Conservation (phyloP, 2,888 invertebrate species). For the Patella ulyssiponensis region DNA sequence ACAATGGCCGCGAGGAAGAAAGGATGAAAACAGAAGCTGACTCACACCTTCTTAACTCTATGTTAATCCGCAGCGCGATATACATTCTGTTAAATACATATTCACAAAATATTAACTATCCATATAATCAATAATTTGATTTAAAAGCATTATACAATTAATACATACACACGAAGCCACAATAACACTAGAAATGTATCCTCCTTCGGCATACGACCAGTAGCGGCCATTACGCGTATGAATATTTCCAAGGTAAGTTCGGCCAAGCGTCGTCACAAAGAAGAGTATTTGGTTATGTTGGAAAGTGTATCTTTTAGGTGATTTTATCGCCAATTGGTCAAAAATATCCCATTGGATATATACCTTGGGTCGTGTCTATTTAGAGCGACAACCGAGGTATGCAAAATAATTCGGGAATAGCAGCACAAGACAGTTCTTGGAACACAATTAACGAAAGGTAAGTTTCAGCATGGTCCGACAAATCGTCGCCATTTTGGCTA, state of each 20-base stretch:
- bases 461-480: conserved; percentile 13
- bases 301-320: conserved; percentile 1
- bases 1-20: conserved; percentile 29
- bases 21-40: conserved; percentile 37
- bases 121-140: too few relatives aligned
- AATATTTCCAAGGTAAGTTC: conserved; percentile 9
- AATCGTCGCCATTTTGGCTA: conserved; percentile 8
- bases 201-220: neutral
- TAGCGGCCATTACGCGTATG: conserved; percentile 11
- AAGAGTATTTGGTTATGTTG: conserved; percentile 9
- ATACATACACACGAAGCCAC: too few relatives aligned
- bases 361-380: conserved; percentile 3
- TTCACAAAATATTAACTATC: too few relatives aligned
- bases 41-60: conserved; percentile 19
- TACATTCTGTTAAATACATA: too few relatives aligned
- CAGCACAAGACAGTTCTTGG: conserved; percentile 11
- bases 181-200: too few relatives aligned
- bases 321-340: conserved; percentile 7
- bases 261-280: conserved; percentile 12
- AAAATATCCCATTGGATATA: neutral
- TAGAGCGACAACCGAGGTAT: neutral
- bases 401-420: conserved; percentile 9
- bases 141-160: too few relatives aligned
- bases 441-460: conserved; percentile 5
- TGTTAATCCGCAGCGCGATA: neutral